Evolutionary conservation across 2,888 invertebrate species (phyloP), one percentile per base, ranked within the genome.

Genomic region (Smittia aterrima): DNA sequence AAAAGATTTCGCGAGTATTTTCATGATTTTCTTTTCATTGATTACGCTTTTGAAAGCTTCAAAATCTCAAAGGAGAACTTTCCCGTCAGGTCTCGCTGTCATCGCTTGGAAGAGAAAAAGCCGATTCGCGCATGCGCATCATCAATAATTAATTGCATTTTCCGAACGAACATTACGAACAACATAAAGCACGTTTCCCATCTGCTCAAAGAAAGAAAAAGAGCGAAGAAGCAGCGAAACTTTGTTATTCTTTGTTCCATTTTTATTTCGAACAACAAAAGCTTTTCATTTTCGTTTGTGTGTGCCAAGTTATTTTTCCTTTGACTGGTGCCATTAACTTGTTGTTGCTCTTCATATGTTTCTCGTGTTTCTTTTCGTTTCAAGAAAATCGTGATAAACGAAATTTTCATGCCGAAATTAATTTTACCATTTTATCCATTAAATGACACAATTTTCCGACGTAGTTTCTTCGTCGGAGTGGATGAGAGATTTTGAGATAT

Each of bases 221-320:
- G 6, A 38, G 38, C 38, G n/a, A n/a, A n/a, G n/a, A n/a, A 38
- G 38, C 16, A 16, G 47, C 58, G 22, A 58, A 2, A 58, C 6
- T 58, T 58, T 47, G 47, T 47, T 47, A 47, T 47, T n/a, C 47
- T 47, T 47, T 47, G 47, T 47, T 47, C 47, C 47, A 47, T 47
- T 47, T 47, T 47, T 32, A 32, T 32, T 38, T 47, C 47, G 16
- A 2, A 47, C 16, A n/a, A 13, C 47, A n/a, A 47, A 47, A 47
- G 47, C 47, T 47, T 47, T 47, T 58, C 58, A 58, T 58, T 58
- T 58, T 22, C n/a, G 32, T 32, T 32, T 32, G 32, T 32, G 32
- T 9, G 32, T 9, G 32, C n/a, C 47, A 47, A 38, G 38, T 38
- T 7, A 38, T 38, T 11, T 47, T n/a, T 47, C 16, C 16, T n/a